These are phyloP conservation scores for Leptogaster cylindrica DNA, from an alignment of 2,888 invertebrate genomes.

Conservation along the genomic window DNA sequence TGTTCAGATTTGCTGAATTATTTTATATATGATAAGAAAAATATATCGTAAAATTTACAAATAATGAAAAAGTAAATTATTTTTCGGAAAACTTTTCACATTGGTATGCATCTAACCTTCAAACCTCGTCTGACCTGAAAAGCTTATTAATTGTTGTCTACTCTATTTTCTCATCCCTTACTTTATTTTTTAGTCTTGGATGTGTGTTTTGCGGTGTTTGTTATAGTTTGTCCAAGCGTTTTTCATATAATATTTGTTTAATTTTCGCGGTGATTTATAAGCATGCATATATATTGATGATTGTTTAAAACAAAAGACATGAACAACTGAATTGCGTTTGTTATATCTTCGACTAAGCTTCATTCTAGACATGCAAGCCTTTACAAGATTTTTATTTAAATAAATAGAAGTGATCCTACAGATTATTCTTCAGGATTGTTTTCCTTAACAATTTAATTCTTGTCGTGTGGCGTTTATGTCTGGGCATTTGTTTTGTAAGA, in stretches of 20 bases:
- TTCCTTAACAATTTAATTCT: no score
- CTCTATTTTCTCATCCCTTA: neutral
- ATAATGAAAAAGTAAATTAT: constrained; percentile 23
- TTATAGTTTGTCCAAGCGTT: neutral
- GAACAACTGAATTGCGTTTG: no score
- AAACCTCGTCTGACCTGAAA: neutral
- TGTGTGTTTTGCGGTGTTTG: constrained; percentile 26
- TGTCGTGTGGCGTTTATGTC: no score
- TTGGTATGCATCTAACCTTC: neutral
- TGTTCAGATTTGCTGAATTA: constrained; percentile 12
- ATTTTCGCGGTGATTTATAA: constrained; percentile 20
- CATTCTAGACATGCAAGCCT: no score
- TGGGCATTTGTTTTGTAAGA: no score
- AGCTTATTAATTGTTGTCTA: neutral
- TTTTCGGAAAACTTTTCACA: constrained; percentile 10
- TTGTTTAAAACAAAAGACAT: neutral
- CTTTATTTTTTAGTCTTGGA: constrained; percentile 7
- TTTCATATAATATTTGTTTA: constrained; percentile 1
- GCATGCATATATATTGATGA: constrained; percentile 9
- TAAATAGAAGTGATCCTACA: no score
- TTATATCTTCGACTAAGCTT: no score
- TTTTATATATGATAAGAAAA: constrained; percentile 32
- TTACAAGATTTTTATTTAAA: no score
- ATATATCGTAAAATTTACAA: constrained; percentile 28
- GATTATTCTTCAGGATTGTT: no score